These are phyloP conservation scores for Hyles lineata DNA, from an alignment of 2,888 invertebrate species.

Conservation along the genomic window DNA sequence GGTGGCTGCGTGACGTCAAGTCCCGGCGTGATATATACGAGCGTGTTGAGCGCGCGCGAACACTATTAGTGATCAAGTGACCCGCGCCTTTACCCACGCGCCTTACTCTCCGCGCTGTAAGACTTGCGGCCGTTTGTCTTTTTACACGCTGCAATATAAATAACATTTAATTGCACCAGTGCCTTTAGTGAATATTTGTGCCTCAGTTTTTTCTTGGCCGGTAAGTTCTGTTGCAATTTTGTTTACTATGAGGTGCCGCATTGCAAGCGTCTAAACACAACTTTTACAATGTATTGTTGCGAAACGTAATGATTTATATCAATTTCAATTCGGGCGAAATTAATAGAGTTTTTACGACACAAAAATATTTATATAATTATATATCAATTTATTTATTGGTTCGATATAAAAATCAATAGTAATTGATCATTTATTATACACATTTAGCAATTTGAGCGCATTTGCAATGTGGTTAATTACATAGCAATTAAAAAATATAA, in stretches of 20 bases:
- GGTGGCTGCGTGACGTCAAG: slow-evolving; percentile 67
- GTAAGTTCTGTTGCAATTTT: slow-evolving; percentile 52
- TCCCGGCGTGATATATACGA: slow-evolving; percentile 69
- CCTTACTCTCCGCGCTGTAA: slow-evolving; percentile 57
- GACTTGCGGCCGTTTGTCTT: slow-evolving; percentile 51
- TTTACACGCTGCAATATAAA: slow-evolving; percentile 36
- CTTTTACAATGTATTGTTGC: neutral
- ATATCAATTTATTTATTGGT: neutral
- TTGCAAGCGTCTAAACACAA: neutral
- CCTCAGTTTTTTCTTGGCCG: slow-evolving; percentile 51
- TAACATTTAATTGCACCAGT: slow-evolving; percentile 54
- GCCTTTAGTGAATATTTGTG: slow-evolving; percentile 64
- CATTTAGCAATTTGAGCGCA: neutral
- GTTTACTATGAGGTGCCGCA: slow-evolving; percentile 12
- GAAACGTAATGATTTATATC: neutral
- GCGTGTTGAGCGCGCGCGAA: slow-evolving; percentile 71
- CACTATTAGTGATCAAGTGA: slow-evolving; percentile 70
- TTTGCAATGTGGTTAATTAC: neutral
- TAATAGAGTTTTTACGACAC: neutral
- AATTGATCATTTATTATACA: too few relatives aligned
- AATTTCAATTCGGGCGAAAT: neutral
- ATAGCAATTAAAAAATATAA: neutral
- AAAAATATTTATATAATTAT: neutral
- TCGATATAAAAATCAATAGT: neutral
- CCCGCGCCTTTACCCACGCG: slow-evolving; percentile 62